Base-by-base conservation (phyloP, 1,140 invertebrate species). In the Danaus plexippus region DNA sequence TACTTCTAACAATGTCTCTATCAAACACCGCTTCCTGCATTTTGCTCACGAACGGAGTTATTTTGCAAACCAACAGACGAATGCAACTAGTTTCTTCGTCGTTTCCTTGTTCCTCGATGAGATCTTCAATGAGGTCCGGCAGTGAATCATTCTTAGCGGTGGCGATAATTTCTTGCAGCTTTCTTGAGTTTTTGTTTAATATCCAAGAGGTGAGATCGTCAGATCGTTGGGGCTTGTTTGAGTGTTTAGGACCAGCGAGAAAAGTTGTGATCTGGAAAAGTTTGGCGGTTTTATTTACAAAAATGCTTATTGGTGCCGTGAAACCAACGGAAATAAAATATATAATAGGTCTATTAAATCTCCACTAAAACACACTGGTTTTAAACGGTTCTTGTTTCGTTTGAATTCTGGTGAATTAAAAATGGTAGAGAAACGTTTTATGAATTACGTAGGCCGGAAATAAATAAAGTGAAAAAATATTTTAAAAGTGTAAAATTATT, bases 1-100 rank as follows among this genome's bases (percentile, higher is more conserved):
- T 13, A 32, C 65, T 64, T 11, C 65, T 66, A 7, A 63, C 57
- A 18, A 66, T 57, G 12, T 82, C 60, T 18, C 80, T 77, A 32
- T 78, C 78, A 62, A 87, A 85, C 1, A 93, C 73, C 1, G 91
- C 89, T 40, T 88, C 88, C 75, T 95, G 94, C 88, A 94, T 93
- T 52, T 91, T 91, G 78, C 87, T 89, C 59, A 95, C 90, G 43
- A 95, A 90, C 1, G 94, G 94, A 1, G 91, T 89, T 46, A 90
- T 89, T 83, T 95, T 95, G 72, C 94, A 96, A 54, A 95, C 78
- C 9, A 96, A 73, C 11, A 94, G 80, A 75, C 92, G 90, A 2
- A 95, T 85, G 66, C 94, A 96, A 43, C 89, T 88, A 0, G 89
- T 91, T 61, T 91, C 89, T 52, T 90, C 89, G 9, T 85, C 87